phyloP scores from a whole-genome alignment of 2,797 vertebrate species.

The Champsocephalus esox region DNA sequence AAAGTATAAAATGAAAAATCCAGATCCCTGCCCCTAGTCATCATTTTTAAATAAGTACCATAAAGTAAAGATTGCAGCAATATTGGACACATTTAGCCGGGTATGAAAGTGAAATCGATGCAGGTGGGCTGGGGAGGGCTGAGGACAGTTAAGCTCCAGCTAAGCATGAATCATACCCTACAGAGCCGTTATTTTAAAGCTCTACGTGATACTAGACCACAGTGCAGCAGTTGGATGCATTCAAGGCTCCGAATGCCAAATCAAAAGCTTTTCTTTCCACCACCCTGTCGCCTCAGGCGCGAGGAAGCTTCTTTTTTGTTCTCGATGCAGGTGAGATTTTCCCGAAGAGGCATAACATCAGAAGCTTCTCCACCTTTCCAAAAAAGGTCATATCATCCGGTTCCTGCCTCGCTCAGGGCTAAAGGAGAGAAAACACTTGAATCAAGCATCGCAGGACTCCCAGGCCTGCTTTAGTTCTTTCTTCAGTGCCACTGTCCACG shows the following conservation, averaged over 20 bases:
- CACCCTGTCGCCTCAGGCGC: conserved; percentile 34
- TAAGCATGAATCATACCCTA: conserved; percentile 46
- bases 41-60: conserved; percentile 19
- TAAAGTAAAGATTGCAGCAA: conserved; percentile 25
- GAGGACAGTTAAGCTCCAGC: conserved; percentile 18
- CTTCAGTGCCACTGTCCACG: conserved; percentile 24
- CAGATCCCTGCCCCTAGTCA: conserved; percentile 2
- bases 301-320: conserved; percentile 19
- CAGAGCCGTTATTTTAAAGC: conserved; percentile 52
- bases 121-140: conserved; percentile 11
- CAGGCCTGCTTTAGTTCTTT: conserved; percentile 48
- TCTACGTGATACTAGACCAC: conserved; percentile 22
- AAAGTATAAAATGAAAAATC: neutral
- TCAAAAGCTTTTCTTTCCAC: conserved; percentile 34
- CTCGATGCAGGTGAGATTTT: conserved; percentile 36
- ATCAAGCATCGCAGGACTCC: conserved; percentile 50
- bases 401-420: conserved; percentile 42
- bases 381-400: conserved; percentile 67
- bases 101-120: conserved; percentile 47
- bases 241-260: conserved; percentile 30
- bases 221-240: conserved; percentile 27
- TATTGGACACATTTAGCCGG: conserved; percentile 9
- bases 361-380: conserved; percentile 33
- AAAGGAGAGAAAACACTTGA: conserved; percentile 38
- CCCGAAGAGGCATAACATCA: conserved; percentile 33